Evolutionary conservation across 2,113 vertebrate genomes (phyloP).

Genomic region (Zosterops japonicus): DNA sequence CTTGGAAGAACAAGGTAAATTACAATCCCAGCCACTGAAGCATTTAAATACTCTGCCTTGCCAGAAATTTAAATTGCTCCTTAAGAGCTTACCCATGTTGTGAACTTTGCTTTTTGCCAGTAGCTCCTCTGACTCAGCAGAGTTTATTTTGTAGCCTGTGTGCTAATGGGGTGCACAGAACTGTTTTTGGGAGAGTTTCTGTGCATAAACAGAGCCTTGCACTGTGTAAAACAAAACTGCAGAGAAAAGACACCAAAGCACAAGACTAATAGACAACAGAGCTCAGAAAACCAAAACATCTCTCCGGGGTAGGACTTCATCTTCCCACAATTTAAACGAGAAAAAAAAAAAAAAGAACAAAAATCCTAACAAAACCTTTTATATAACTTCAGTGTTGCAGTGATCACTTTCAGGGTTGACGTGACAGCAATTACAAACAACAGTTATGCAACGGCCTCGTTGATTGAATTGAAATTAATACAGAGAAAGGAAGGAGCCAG

Average conservation of each 20-base stretch:
- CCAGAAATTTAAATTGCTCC: background rate
- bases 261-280: slow-evolving; percentile 31
- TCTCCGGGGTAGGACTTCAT: slow-evolving; percentile 12
- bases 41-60: background rate
- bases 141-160: background rate
- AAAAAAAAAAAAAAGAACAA: background rate
- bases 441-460: slow-evolving; percentile 46
- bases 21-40: background rate
- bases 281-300: slow-evolving; percentile 37
- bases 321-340: background rate
- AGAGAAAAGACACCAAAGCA: background rate
- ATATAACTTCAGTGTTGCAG: slow-evolving; percentile 17
- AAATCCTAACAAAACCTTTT: slow-evolving; percentile 36
- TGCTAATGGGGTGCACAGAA: background rate
- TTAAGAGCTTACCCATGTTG: background rate
- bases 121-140: background rate
- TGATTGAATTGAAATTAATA: slow-evolving; percentile 61
- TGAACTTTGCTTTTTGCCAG: background rate
- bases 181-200: background rate
- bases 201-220: background rate
- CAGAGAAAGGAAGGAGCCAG: slow-evolving; percentile 2
- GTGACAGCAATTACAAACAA: slow-evolving; percentile 64
- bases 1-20: background rate
- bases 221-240: background rate
- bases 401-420: slow-evolving; percentile 1